phyloP scores from a whole-genome alignment of 1,140 invertebrate genomes.

The Cheumatopsyche charites region DNA sequence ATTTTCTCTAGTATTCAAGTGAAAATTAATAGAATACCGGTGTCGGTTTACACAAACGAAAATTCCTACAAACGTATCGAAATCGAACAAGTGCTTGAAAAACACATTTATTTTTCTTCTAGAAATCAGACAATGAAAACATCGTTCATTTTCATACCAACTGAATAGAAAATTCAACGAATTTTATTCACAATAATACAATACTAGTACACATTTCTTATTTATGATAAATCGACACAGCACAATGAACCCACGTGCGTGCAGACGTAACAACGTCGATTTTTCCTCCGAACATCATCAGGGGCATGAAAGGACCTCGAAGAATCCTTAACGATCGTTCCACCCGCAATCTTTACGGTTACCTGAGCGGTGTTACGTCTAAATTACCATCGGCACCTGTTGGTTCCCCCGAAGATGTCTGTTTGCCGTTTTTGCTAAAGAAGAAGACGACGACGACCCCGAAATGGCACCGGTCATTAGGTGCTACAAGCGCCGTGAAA shows the following conservation, averaged over 20 bases:
- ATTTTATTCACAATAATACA: background rate
- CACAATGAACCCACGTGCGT: background rate
- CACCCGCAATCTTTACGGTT: constrained; percentile 45
- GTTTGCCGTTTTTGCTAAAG: constrained; percentile 38
- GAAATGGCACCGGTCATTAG: constrained; percentile 41
- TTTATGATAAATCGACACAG: background rate
- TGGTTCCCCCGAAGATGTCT: constrained; percentile 32
- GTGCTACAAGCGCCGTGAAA: constrained; percentile 4
- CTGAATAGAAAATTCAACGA: background rate
- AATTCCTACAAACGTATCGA: background rate
- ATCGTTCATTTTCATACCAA: no score
- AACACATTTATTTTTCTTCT: background rate
- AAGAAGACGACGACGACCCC: constrained; percentile 27
- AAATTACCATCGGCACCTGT: constrained; percentile 48
- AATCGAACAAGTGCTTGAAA: background rate
- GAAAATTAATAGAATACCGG: background rate
- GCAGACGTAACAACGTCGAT: background rate
- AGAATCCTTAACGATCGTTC: constrained; percentile 42
- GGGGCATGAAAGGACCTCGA: background rate
- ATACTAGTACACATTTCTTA: background rate
- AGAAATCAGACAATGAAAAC: background rate
- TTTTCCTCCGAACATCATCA: background rate
- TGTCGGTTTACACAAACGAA: constrained; percentile 1
- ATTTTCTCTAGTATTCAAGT: constrained; percentile 1
- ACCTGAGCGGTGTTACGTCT: constrained; percentile 27